phyloP scores from a whole-genome alignment of 92 coral and sea anemone species.

The Zoanthus gigantus region DNA sequence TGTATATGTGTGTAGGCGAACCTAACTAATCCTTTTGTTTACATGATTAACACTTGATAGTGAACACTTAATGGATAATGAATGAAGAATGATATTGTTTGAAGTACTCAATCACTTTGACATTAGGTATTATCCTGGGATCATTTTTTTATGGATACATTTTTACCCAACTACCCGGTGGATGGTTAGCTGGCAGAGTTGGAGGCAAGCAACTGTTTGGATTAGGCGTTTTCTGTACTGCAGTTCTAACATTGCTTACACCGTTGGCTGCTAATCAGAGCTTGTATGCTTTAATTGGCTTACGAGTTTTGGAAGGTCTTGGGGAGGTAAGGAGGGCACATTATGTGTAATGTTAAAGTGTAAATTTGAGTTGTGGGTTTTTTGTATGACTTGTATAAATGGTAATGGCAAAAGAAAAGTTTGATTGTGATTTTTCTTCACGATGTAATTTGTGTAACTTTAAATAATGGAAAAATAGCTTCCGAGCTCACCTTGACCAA shows the following conservation, averaged over 20 bases:
- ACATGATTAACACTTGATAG: background rate
- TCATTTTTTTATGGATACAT: slow-evolving; percentile 97
- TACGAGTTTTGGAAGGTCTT: slow-evolving; percentile 91
- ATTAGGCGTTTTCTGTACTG: slow-evolving; percentile 86
- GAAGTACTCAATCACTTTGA: background rate
- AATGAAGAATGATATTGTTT: background rate
- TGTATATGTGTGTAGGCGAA: too few relatives aligned
- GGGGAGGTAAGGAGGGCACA: slow-evolving; percentile 79
- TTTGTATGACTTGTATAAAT: too few relatives aligned
- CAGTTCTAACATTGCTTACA: slow-evolving; percentile 83
- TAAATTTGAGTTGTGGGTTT: too few relatives aligned
- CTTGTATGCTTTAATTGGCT: slow-evolving; percentile 69
- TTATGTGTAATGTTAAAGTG: too few relatives aligned
- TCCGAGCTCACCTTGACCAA: too few relatives aligned
- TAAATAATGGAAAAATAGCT: too few relatives aligned
- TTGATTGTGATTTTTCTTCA: too few relatives aligned
- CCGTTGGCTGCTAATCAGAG: slow-evolving; percentile 89
- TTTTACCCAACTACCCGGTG: slow-evolving; percentile 93
- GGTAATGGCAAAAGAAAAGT: too few relatives aligned
- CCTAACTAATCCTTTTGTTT: too few relatives aligned
- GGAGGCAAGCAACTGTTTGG: slow-evolving; percentile 90
- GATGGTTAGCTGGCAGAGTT: slow-evolving; percentile 89
- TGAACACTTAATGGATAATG: background rate
- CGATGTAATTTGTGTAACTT: too few relatives aligned
- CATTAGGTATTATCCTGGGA: slow-evolving; percentile 83